A percentile compares a stretch with the other conserved stretches of the same genome.
Evolutionary conservation across 30 jellyfish, hydroid and myxozoan species (phyloP).

Genomic region (Mastigias papua): DNA sequence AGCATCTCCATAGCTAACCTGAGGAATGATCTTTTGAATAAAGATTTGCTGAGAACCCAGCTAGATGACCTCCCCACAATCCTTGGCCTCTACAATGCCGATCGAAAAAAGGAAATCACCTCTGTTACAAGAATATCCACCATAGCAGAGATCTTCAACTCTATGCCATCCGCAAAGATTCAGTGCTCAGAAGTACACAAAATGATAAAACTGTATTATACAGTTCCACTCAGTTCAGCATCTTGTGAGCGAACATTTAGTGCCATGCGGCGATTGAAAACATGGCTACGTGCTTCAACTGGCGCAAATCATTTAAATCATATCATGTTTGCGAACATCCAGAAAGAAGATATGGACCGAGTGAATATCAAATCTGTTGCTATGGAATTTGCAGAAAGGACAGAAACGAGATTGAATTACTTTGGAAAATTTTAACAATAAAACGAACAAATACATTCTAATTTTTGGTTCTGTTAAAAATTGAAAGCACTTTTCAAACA

Average conservation of each 20-base stretch:
- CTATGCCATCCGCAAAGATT: slow-evolving; percentile 33
- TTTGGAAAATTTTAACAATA: no score
- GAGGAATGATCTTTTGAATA: slow-evolving; percentile 20
- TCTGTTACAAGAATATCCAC: slow-evolving; percentile 45
- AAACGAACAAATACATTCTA: no score
- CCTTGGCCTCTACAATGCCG: slow-evolving; percentile 55
- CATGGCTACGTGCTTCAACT: slow-evolving; percentile 45
- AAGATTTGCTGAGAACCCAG: slow-evolving; percentile 24
- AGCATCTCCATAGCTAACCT: no score
- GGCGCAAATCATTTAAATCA: slow-evolving; percentile 61
- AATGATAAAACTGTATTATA: slow-evolving; percentile 37
- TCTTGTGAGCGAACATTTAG: slow-evolving; percentile 56
- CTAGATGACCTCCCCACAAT: slow-evolving; percentile 51
- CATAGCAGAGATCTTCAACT: slow-evolving; percentile 40
- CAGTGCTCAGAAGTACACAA: slow-evolving; percentile 53
- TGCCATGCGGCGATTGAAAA: slow-evolving; percentile 66
- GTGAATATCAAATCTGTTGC: slow-evolving; percentile 28
- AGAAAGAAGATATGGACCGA: slow-evolving; percentile 39
- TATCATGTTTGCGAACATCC: slow-evolving; percentile 68
- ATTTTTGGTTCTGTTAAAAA: no score
- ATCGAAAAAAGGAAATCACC: slow-evolving; percentile 7
- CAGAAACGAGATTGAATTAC: no score
- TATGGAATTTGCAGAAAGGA: slow-evolving; percentile 40
- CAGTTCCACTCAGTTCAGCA: slow-evolving; percentile 22
- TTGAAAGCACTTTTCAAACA: no score